Evolutionary conservation across 2,113 vertebrate species (phyloP), one percentile per base, ranked within the genome.

Genomic region (Cichladusa arquata): DNA sequence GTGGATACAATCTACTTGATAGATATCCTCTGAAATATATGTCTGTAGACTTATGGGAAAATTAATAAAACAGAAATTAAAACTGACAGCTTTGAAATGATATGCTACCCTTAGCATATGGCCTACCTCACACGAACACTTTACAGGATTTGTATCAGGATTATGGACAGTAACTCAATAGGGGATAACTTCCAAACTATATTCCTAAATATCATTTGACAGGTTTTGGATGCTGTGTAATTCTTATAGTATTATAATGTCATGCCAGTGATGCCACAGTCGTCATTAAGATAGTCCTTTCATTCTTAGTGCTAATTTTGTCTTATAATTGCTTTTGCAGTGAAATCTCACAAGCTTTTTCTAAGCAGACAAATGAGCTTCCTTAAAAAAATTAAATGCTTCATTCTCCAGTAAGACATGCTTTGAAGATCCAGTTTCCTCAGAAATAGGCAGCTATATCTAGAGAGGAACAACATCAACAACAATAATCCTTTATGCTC

Each of bases 61-160:
- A 98, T 98, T 97, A 98, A 98, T 98, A 98, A 98, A 97, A 93
- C 77, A 14, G 70, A 97, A 98, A 98, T 98, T 97, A 97, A 97
- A 98, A 92, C 93, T 98, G 97, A 97, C 97, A 98, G 93, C 95
- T 97, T 86, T 96, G 97, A 96, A 98, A 96, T 98, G 1, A 97
- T 98, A 95, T 97, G 95, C 93, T 97, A 95, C 96, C 95, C 97
- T 97, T 97, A 98, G 96, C 97, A 98, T 98, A 98, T 97, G 97
- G 98, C 97, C 96, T 97, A 96, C 97, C 91, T 97, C 96, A 97
- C 38, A 81, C 0, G 66, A 97, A 92, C 94, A 92, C 92, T 98
- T 94, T 97, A 95, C 82, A 95, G 96, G 94, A 96, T 98, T 98
- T 98, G 85, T 97, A 97, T 96, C 92, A 89, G 95, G 86, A 97